Evolutionary conservation across 2,113 vertebrate species (phyloP), one percentile per base, ranked within the genome.

Genomic region (Oryzias javanicus): DNA sequence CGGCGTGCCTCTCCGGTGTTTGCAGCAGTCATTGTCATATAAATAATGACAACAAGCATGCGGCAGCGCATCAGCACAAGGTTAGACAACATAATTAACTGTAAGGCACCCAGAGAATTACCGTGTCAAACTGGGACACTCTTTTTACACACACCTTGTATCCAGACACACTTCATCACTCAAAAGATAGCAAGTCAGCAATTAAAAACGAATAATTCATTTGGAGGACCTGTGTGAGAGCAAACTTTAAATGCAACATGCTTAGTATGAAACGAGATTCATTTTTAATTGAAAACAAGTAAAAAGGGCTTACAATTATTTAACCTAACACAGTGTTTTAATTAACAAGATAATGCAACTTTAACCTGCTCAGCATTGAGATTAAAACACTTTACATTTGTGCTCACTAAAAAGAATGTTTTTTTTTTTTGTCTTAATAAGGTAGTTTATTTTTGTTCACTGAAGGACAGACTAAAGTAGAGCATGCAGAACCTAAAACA

Each of bases 141-240:
- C 44, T 63, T 64, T 70, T 62, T 51, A 58, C 83, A 83, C 69
- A 55, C 70, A 74, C 74, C 73, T 77, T 79, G 77, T 78, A 70
- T 74, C 78, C 63, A 72, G 76, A 80, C 64, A 64, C 62, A 74
- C 70, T 80, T 75, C 76, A 80, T 79, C 78, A 84, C 81, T 83
- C 80, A 67, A 24, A 65, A 57, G 81, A 79, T 60, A 64, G 22
- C 41, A 42, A 60, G 76, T 59, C 72, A 74, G 76, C 82, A 85
- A 83, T 88, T 85, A 88, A 86, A 89, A 79, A 46, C 69, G 49
- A 76, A 85, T 79, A 72, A 81, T 81, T 80, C 60, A 77, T 71
- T 49, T 60, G 40, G 58, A 60, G 45, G 17, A 60, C n/a, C 42
- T 46, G 55, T 57, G 22, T 49, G 24, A 58, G 49, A 17, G 44